These are phyloP conservation scores for Aethes cnicana DNA, from an alignment of 2,888 invertebrate species.

Conservation along the genomic window DNA sequence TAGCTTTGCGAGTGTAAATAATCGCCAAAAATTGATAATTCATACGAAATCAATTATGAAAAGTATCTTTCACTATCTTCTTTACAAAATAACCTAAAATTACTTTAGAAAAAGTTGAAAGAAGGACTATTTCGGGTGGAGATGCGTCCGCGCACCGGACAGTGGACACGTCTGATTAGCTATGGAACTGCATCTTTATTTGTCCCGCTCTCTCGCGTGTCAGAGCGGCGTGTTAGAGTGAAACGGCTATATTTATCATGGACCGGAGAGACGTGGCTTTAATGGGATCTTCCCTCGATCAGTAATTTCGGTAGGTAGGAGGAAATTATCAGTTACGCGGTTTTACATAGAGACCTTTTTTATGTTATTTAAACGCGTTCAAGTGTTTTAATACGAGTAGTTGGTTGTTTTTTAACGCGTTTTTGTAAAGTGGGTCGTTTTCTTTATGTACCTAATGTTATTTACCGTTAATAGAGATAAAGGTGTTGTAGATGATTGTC, in stretches of 20 bases:
- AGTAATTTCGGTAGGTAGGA: constrained; percentile 75
- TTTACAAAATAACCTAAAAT: not conserved
- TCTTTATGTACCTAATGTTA: no score
- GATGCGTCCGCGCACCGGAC: constrained; percentile 72
- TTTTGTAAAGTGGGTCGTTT: constrained; percentile 8
- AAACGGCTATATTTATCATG: constrained; percentile 66
- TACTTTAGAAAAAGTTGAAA: constrained; percentile 6
- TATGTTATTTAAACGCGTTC: constrained; percentile 59
- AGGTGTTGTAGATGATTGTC: no score
- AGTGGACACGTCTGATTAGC: constrained; percentile 78
- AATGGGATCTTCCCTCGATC: constrained; percentile 72
- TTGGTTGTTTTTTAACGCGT: constrained; percentile 26
- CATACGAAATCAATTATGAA: not conserved
- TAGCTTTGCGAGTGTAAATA: constrained; percentile 53
- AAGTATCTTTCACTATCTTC: not conserved
- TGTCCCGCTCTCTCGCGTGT: constrained; percentile 53
- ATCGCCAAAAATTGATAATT: constrained; percentile 38
- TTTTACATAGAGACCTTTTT: constrained; percentile 67
- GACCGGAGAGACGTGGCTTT: constrained; percentile 74
- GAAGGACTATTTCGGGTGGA: constrained; percentile 49
- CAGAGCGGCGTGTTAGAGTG: constrained; percentile 43
- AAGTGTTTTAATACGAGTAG: constrained; percentile 43
- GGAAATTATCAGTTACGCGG: constrained; percentile 60
- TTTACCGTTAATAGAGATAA: no score
- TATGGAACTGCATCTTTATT: constrained; percentile 63